Base-by-base conservation (phyloP, 1,140 invertebrate genomes). In the Notospermus geniculatus region DNA sequence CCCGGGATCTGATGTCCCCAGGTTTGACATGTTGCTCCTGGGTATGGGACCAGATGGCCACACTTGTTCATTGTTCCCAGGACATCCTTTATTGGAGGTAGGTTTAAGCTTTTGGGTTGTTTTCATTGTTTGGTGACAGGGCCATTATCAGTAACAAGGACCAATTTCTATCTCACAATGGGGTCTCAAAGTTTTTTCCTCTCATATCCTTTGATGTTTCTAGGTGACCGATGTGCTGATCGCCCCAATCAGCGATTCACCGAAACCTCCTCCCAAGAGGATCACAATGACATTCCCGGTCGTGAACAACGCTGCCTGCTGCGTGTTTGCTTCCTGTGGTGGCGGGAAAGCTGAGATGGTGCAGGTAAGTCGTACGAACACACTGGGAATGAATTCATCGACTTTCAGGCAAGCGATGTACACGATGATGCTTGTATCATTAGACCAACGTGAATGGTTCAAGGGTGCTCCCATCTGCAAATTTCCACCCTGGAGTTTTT, bases 1-100 rank as follows among this genome's bases (percentile, higher is more conserved):
- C 82, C 87, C 70, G 81, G 81, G 83, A 17, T 78, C 84, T 29
- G 66, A 67, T n/a, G 68, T 87, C 22, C 92, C 88, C 45, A 81
- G 80, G 59, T 96, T 98, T 81, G 93, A 98, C 80, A 72, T 97
- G 19, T 79, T 98, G 1, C 80, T 99, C 7, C 80, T 99, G 15
- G 97, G 97, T 22, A 89, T 98, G 86, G 97, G 97, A 0, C 95
- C 95, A 17, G 97, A 99, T 84, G 97, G 97, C 0, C 97, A 99
- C 78, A 99, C 95, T 0, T 98, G 95, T 72, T 98, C 95, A 0
- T 80, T 99, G 11, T 99, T 99, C 82, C 97, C 97, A 0, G 87
- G 85, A 36, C 93, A 98, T 82, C 78, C 81, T 5, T 74, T 91
- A 19, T 57, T 75, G 19, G 15, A 73, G 66, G 76, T 77, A 58